Percentiles rank a stretch among this genome's conserved stretches.
These are phyloP conservation scores for Horisme vitalbata DNA, from an alignment of 2,888 invertebrate genomes.

Conservation along the genomic window DNA sequence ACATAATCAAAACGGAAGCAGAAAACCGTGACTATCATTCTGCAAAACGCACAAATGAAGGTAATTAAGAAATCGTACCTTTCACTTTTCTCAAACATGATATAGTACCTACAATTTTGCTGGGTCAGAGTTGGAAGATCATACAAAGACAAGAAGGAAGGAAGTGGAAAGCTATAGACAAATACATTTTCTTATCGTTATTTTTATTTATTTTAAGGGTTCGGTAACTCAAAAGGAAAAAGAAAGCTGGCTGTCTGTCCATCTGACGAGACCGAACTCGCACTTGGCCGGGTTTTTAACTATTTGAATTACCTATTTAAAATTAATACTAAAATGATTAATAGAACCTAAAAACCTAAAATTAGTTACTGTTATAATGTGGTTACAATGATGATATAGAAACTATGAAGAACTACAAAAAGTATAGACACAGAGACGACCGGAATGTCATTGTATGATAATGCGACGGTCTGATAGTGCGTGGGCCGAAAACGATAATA, in stretches of 20 bases:
- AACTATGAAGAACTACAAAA: neutral
- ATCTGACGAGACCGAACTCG: too few species aligned
- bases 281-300: too few species aligned
- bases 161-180: too few species aligned
- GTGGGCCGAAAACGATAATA: conserved; percentile 44
- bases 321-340: too few species aligned
- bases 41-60: conserved; percentile 6
- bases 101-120: neutral
- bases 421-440: conserved; percentile 7
- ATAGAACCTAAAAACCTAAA: too few species aligned
- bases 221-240: too few species aligned
- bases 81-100: conserved; percentile 14
- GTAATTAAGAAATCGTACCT: conserved; percentile 8
- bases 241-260: too few species aligned
- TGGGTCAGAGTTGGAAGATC: too few species aligned
- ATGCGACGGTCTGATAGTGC: conserved; percentile 32
- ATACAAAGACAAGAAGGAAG: neutral
- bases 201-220: too few species aligned
- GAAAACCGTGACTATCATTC: conserved; percentile 14
- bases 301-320: too few species aligned
- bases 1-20: conserved; percentile 16
- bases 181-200: too few species aligned
- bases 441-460: conserved; percentile 59
- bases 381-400: neutral
- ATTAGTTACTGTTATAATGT: too few species aligned